Evolutionary conservation across 2,797 vertebrate species (phyloP), one percentile per base, ranked within the genome.

Genomic region (Coranthus polyacanthus): DNA sequence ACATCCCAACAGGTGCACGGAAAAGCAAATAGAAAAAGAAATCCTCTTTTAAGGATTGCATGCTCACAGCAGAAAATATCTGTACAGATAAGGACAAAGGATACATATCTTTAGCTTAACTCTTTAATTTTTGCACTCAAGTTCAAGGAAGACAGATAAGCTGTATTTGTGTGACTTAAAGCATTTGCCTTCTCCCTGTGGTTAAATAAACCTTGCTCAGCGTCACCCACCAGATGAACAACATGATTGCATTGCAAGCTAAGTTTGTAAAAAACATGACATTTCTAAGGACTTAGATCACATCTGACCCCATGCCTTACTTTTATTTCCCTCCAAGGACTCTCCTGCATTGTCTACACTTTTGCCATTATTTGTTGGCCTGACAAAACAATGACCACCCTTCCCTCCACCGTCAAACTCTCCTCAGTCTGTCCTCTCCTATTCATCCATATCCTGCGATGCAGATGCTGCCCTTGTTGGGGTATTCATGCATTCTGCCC

Each of bases 341-440:
- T 52, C 51, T 65, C 68, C 57, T 24, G 69, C 56, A 82, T 89
- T 89, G 66, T 85, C 54, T 57, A 77, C 75, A 62, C 67, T 80
- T 77, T 80, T 55, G 20, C 56, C 63, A 51, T 75, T 75, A 73
- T 84, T 85, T 86, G 56, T 74, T 61, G 68, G 58, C 63, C 61
- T 63, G 55, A 59, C 68, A 82, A 80, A 84, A 80, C 75, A 89
- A 72, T 88, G 79, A 81, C 82, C 71, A 57, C 69, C 80, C 61
- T 39, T 22, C 47, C 74, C 50, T 83, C 43, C 47, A 20, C 16
- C n/a, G 0, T 67, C 49, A 52, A 52, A 68, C 81, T 56, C 65
- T 77, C 79, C 16, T 90, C 78, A 87, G 81, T 90, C 88, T 90
- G 87, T 92, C 85, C 34, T 85, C 87, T 76, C 72, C 67, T 75